Evolutionary conservation across 2,113 vertebrate species (phyloP).

Genomic region (Zosterops pallidus): DNA sequence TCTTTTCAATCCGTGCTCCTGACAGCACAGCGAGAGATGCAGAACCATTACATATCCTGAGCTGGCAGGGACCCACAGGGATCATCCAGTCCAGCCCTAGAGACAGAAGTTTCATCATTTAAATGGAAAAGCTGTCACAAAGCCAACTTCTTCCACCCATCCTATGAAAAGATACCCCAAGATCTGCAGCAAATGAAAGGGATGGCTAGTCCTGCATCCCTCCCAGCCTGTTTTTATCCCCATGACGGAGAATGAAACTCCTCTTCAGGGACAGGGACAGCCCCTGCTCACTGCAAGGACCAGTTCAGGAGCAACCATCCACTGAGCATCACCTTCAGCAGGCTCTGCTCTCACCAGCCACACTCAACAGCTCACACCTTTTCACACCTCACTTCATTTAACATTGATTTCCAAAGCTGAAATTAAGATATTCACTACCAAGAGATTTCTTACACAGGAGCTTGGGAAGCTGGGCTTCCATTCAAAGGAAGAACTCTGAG

Average conservation of each 20-base stretch:
- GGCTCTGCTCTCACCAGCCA: background rate
- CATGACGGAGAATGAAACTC: background rate
- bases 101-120: background rate
- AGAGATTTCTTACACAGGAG: background rate
- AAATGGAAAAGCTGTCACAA: background rate
- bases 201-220: rapidly evolving
- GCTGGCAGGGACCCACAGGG: background rate
- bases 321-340: background rate
- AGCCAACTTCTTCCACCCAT: background rate
- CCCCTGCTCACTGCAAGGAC: rapidly evolving
- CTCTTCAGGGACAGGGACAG: background rate
- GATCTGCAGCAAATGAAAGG: background rate
- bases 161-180: background rate
- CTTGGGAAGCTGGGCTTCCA: background rate
- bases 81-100: background rate
- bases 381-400: background rate
- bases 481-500: constrained; percentile 21
- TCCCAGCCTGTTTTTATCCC: background rate
- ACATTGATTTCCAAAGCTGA: background rate
- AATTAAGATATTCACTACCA: background rate
- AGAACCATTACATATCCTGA: background rate
- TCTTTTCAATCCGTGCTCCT: rapidly evolving
- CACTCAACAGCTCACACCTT: background rate
- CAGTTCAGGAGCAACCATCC: background rate
- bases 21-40: rapidly evolving